Conservation (phyloP, 2,797 vertebrate genomes). For the Xyrichtys novacula region DNA sequence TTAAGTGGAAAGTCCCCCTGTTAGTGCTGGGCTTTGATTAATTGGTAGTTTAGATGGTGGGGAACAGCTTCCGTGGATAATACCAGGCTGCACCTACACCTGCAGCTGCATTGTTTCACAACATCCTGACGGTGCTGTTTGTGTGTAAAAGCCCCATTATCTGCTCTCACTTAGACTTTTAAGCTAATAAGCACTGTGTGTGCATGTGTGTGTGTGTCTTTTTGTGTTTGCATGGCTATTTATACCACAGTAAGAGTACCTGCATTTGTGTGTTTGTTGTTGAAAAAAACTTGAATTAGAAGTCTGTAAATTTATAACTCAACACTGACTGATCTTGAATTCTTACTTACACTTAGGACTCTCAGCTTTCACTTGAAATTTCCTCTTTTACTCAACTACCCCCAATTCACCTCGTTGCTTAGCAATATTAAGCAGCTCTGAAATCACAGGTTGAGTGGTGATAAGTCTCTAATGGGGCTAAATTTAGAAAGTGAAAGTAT, state of each 20-base stretch:
- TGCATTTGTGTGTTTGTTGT: background rate
- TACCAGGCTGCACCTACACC: conserved; percentile 70
- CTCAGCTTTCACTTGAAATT: conserved; percentile 15
- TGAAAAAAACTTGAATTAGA: background rate
- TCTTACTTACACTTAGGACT: conserved; percentile 1
- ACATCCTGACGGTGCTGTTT: conserved; percentile 50
- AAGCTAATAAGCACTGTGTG: conserved; percentile 50
- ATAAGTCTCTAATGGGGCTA: conserved; percentile 7
- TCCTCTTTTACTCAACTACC: background rate
- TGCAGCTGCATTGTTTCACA: conserved; percentile 65
- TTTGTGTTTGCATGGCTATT: background rate
- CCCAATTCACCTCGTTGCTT: conserved; percentile 37
- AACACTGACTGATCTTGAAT: background rate
- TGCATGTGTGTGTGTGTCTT: background rate
- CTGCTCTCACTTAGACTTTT: conserved; percentile 36
- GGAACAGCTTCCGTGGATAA: conserved; percentile 51
- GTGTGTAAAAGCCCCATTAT: conserved; percentile 58
- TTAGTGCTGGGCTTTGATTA: conserved; percentile 73
- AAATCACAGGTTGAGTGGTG: background rate
- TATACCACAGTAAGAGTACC: background rate
- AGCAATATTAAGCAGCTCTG: conserved; percentile 16
- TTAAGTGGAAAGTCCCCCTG: conserved; percentile 69
- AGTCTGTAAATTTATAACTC: background rate
- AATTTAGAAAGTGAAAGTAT: conserved; percentile 10
- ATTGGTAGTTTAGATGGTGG: conserved; percentile 70